Conservation (phyloP, 2,888 invertebrate genomes). For the Rotaria socialis region DNA sequence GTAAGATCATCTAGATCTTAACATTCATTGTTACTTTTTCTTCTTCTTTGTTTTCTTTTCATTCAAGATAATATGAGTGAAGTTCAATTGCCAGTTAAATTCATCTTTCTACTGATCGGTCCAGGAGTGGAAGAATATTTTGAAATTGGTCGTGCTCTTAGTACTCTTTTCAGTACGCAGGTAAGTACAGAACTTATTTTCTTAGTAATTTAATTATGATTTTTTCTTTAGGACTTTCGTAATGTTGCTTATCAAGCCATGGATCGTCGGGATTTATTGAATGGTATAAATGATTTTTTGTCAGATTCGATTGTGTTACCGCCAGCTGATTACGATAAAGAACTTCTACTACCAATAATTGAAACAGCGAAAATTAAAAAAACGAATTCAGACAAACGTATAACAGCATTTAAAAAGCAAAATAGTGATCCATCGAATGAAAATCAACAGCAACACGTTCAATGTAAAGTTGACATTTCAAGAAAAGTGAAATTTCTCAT, state of each 20-base stretch:
- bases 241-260: slow-evolving; percentile 41
- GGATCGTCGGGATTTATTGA: slow-evolving; percentile 44
- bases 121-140: slow-evolving; percentile 72
- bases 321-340: slow-evolving; percentile 42
- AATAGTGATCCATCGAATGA: neutral
- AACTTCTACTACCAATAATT: slow-evolving; percentile 40
- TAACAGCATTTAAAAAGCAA: neutral
- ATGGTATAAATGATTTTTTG: slow-evolving; percentile 40
- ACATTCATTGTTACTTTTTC: neutral
- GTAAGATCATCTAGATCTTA: neutral
- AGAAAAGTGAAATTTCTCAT: too few species aligned
- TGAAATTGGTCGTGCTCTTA: slow-evolving; percentile 89
- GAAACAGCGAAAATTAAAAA: slow-evolving; percentile 41
- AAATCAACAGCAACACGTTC: neutral
- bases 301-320: slow-evolving; percentile 38
- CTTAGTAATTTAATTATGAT: neutral
- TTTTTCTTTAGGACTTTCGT: slow-evolving; percentile 36
- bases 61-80: slow-evolving; percentile 50
- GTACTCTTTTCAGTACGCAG: slow-evolving; percentile 88
- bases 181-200: slow-evolving; percentile 53
- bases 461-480: neutral
- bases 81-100: slow-evolving; percentile 78
- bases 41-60: neutral
- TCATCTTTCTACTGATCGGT: slow-evolving; percentile 84
- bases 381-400: neutral